A percentile compares a stretch with the other conserved stretches of the same genome.
Conservation (phyloP, 1,140 invertebrate genomes). For the Andricus grossulariae region DNA sequence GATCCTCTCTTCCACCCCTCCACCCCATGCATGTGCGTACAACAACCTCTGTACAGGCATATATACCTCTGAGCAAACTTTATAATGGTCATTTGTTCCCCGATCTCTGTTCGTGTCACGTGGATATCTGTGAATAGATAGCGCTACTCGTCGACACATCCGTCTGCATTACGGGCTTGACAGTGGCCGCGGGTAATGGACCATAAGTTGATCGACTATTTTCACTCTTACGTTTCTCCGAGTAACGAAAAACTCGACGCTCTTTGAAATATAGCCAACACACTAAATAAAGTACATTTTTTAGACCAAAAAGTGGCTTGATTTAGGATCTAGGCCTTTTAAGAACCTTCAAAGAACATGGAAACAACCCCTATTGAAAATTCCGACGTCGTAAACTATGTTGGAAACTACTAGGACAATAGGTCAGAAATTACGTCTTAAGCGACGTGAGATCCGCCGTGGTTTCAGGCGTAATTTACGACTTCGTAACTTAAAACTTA, state of each 20-base stretch:
- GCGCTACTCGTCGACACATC: conserved; percentile 27
- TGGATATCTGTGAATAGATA: conserved; percentile 27
- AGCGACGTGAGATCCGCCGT: no score
- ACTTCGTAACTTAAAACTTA: no score
- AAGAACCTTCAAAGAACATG: no score
- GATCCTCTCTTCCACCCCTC: not conserved
- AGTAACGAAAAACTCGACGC: not conserved
- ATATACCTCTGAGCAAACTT: conserved; percentile 30
- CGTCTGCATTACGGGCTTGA: conserved; percentile 17
- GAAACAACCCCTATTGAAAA: no score
- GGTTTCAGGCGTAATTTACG: no score
- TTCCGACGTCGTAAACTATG: no score
- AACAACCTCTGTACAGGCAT: conserved; percentile 21
- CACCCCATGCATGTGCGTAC: conserved; percentile 16
- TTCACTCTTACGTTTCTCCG: not conserved
- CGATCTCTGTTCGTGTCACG: conserved; percentile 29
- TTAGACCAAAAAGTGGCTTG: no score
- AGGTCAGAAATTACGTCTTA: no score
- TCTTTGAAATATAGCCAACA: not conserved
- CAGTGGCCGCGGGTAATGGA: conserved; percentile 30
- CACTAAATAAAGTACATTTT: no score
- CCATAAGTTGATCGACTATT: conserved; percentile 28
- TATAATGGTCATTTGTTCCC: conserved; percentile 31
- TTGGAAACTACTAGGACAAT: no score
- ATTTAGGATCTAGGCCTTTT: no score